Evolutionary conservation across 2,888 invertebrate species (phyloP).

Genomic region (Melipona beecheii): DNA sequence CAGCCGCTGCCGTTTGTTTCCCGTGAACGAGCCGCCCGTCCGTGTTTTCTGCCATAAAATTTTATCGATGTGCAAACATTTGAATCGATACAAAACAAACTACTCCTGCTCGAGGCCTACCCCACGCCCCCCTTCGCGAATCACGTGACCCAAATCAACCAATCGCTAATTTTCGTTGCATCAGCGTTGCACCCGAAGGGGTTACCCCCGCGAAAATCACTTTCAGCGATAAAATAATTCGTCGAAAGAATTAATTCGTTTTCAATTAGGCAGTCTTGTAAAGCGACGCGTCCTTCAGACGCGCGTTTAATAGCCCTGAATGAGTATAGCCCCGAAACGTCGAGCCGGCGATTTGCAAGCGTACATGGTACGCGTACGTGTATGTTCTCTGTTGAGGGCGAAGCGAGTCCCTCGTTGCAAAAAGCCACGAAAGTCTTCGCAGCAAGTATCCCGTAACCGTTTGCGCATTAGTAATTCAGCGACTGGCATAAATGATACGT

Average conservation of each 20-base stretch:
- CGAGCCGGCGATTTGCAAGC: slow-evolving; percentile 27
- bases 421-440: slow-evolving; percentile 60
- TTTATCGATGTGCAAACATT: too few species aligned
- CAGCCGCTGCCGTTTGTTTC: background rate
- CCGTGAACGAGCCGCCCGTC: background rate
- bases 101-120: too few species aligned
- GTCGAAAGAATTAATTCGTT: slow-evolving; percentile 72
- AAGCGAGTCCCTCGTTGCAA: slow-evolving; percentile 36
- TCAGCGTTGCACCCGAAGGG: too few species aligned
- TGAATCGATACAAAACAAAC: too few species aligned
- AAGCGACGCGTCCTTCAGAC: slow-evolving; percentile 54
- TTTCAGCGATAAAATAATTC: background rate
- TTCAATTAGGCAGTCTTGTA: slow-evolving; percentile 71
- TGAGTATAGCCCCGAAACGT: slow-evolving; percentile 68
- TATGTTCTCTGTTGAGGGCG: slow-evolving; percentile 25
- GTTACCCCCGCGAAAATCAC: too few species aligned
- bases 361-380: background rate
- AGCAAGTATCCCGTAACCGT: slow-evolving; percentile 70
- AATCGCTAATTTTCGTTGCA: too few species aligned
- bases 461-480: slow-evolving; percentile 77
- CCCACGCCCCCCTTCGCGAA: too few species aligned
- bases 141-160: too few species aligned
- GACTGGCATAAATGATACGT: slow-evolving; percentile 79
- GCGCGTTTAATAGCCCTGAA: slow-evolving; percentile 71
- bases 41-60: background rate